phyloP scores from a whole-genome alignment of 2,113 vertebrate genomes.

The Phyllopteryx taeniolatus region DNA sequence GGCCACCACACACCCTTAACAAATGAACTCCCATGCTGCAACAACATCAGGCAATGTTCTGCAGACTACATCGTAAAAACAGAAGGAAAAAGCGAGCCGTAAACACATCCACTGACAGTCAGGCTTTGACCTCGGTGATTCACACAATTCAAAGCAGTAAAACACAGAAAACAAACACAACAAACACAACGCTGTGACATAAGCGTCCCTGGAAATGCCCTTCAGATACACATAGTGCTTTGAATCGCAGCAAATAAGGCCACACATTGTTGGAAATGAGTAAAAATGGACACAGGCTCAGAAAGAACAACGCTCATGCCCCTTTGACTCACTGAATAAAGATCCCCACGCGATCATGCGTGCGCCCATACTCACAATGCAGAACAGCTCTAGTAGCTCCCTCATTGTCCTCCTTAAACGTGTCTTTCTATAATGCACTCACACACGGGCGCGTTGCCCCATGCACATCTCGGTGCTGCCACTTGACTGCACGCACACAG shows the following conservation, averaged over 20 bases:
- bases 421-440: conserved; percentile 50
- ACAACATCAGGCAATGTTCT: not conserved
- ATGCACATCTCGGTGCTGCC: conserved; percentile 57
- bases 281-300: conserved; percentile 35
- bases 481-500: conserved; percentile 57
- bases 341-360: conserved; percentile 28
- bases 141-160: conserved; percentile 3
- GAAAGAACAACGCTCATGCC: conserved; percentile 33
- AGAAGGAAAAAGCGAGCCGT: conserved; percentile 5
- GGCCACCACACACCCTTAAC: not conserved
- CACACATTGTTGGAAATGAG: conserved; percentile 14
- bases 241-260: conserved; percentile 3
- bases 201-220: not conserved
- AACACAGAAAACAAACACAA: not conserved
- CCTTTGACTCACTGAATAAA: conserved; percentile 37
- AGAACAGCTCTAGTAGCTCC: conserved; percentile 69
- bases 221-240: not conserved
- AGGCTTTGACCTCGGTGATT: conserved; percentile 11
- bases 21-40: not conserved
- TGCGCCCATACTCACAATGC: conserved; percentile 65
- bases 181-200: not conserved
- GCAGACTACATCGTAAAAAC: not conserved
- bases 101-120: not conserved
- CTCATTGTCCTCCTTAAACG: conserved; percentile 71
- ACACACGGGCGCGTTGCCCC: conserved; percentile 54